Conservation (phyloP, 2,888 invertebrate species). For the Cephus sareptanus region DNA sequence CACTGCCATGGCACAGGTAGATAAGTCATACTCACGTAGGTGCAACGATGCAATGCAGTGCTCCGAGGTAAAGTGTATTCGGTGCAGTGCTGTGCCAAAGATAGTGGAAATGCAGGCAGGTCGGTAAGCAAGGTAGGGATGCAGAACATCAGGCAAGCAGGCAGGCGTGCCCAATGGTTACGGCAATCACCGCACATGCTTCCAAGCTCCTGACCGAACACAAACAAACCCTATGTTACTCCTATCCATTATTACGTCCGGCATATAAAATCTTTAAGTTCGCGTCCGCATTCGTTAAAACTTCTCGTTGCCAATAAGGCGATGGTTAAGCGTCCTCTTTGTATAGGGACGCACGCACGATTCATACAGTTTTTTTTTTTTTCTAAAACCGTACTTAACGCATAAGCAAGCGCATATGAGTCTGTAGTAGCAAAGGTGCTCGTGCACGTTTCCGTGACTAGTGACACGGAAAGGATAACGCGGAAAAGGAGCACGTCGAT, state of each 20-base stretch:
- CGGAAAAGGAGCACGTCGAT: too few relatives aligned
- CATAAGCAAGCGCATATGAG: too few relatives aligned
- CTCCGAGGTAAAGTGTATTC: constrained; percentile 47
- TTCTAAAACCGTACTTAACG: too few relatives aligned
- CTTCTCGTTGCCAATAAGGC: constrained; percentile 8
- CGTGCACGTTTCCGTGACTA: too few relatives aligned
- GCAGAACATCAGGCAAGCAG: constrained; percentile 3
- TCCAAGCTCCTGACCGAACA: constrained; percentile 56
- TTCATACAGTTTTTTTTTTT: constrained; percentile 8
- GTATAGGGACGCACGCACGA: not conserved
- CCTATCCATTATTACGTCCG: constrained; percentile 51
- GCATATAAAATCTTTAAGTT: constrained; percentile 44
- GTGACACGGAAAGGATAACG: too few relatives aligned
- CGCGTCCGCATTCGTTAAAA: constrained; percentile 36
- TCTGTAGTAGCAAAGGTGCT: too few relatives aligned
- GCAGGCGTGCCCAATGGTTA: constrained; percentile 62
- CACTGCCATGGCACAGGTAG: constrained; percentile 30
- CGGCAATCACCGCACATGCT: constrained; percentile 62
- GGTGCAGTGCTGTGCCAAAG: constrained; percentile 47
- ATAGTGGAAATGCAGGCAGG: constrained; percentile 27
- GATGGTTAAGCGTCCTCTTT: not conserved
- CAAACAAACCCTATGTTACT: constrained; percentile 47
- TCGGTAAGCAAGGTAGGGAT: not conserved
- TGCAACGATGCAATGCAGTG: constrained; percentile 37
- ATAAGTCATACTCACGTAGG: constrained; percentile 38